Evolutionary conservation across 53 echinoderm and acorn worm genomes (phyloP).

Genomic region (Paelopatides confundens): DNA sequence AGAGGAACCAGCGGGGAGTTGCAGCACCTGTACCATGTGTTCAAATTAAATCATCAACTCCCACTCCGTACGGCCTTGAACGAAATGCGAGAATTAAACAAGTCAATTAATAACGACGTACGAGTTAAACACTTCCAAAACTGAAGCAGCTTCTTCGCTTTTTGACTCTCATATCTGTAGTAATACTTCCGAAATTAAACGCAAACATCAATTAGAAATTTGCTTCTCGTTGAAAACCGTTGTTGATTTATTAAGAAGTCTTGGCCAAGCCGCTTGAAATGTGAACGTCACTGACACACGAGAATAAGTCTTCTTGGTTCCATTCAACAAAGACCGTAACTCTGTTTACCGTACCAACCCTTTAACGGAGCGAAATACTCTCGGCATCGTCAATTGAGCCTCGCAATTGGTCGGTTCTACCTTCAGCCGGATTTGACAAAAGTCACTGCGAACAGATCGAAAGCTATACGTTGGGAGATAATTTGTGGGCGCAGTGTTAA

Average conservation of each 20-base stretch:
- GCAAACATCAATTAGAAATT: background rate
- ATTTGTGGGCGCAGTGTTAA: conserved; percentile 49
- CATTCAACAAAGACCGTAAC: background rate
- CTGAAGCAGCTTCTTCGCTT: background rate
- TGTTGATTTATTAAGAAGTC: background rate
- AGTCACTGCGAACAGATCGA: conserved; percentile 15
- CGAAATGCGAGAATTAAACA: background rate
- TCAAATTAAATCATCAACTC: conserved; percentile 36
- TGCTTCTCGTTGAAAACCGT: background rate
- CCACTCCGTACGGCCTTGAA: conserved; percentile 18
- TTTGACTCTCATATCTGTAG: background rate
- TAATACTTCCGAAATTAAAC: background rate
- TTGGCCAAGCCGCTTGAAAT: background rate
- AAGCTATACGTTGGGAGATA: conserved; percentile 16
- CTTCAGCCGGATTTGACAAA: conserved; percentile 32
- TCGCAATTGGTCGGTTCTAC: conserved; percentile 30
- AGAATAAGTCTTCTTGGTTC: background rate
- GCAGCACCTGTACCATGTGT: conserved; percentile 27
- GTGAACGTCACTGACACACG: background rate
- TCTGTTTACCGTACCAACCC: background rate
- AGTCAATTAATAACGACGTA: conserved; percentile 12
- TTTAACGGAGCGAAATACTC: background rate
- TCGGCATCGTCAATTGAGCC: background rate
- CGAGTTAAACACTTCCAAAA: background rate
- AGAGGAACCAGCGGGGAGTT: conserved; percentile 28